Base-by-base conservation (phyloP, 2,113 vertebrate genomes). In the Cheirogaleus medius region DNA sequence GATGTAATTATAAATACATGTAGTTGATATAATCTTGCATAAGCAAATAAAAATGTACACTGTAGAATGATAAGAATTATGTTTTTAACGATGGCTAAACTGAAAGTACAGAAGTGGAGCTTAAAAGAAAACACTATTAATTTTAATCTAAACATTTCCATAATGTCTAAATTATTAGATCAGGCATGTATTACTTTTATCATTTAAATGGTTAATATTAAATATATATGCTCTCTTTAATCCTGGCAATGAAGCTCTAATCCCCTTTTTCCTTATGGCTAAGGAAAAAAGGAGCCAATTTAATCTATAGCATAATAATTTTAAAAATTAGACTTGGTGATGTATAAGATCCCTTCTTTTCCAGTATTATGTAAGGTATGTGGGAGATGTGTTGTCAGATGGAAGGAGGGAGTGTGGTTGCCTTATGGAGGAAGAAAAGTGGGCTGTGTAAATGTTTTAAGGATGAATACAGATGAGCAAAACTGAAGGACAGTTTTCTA, bases 401-500 rank as follows among this genome's bases (percentile, higher is more conserved):
- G 63, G 52, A 87, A 92, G 58, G 87, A 90, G 20, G 47, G 85
- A 83, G 54, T 39, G 25, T 3, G 14, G 42, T 42, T 93, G 90
- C 66, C 74, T 90, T 18, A 8, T 23, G 27, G 74, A 93, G 47
- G 84, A 86, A 80, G 77, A 91, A 34, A 85, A 81, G 93, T 88
- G 86, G 93, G 96, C 77, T 94, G 85, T 85, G 69, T 18, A n/a
- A 92, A 86, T 54, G 20, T 85, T 94, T 91, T 14, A 69, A 80
- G 91, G 85, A 89, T 58, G 42, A 49, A 78, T n/a, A 37, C 94
- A 74, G 68, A 69, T 23, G 37, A 96, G 73, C n/a, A 86, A 77
- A 87, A 29, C 44, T 91, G 77, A 95, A 88, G 86, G 94, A 94
- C 32, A 73, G 52, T 97, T 77, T 97, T 96, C 95, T 44, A 85